phyloP scores from a whole-genome alignment of 1,140 invertebrate genomes.

The Penaeus japonicus region DNA sequence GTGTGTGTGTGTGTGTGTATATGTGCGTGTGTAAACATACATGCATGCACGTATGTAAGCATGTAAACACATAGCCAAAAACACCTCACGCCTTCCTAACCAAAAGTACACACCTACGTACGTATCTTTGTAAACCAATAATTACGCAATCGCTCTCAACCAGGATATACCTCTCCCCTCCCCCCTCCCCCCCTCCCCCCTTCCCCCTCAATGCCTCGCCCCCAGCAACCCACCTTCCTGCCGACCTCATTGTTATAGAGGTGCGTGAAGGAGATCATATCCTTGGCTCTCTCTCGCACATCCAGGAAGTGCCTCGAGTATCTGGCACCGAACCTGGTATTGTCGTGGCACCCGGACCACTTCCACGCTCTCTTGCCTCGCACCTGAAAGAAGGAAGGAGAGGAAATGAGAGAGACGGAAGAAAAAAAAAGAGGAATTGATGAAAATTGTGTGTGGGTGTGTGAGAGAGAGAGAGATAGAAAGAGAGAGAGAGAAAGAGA shows the following conservation, averaged over 20 bases:
- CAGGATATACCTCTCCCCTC: background rate
- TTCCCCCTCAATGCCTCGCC: background rate
- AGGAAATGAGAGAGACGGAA: constrained; percentile 29
- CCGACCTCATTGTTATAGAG: constrained; percentile 97
- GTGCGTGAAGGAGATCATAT: constrained; percentile 92
- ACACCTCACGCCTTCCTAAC: too few relatives aligned
- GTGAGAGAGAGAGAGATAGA: background rate
- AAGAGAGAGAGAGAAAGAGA: background rate
- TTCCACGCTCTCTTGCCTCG: constrained; percentile 77
- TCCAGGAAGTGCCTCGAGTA: constrained; percentile 90
- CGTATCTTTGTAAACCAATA: background rate
- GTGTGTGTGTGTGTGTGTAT: too few relatives aligned
- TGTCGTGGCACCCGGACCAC: constrained; percentile 96
- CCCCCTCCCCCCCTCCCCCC: background rate
- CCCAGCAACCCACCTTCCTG: constrained; percentile 65
- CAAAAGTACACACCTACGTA: too few relatives aligned
- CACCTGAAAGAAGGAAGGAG: constrained; percentile 64
- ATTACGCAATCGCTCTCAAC: background rate
- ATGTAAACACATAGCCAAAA: too few relatives aligned
- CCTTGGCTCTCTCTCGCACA: constrained; percentile 87
- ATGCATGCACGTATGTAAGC: too few relatives aligned
- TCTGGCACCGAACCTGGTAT: constrained; percentile 91
- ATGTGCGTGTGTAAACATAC: too few relatives aligned
- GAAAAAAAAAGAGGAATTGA: background rate
- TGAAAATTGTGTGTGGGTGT: background rate